Conservation (phyloP, 1,140 invertebrate species). For the Bombus superbus region DNA sequence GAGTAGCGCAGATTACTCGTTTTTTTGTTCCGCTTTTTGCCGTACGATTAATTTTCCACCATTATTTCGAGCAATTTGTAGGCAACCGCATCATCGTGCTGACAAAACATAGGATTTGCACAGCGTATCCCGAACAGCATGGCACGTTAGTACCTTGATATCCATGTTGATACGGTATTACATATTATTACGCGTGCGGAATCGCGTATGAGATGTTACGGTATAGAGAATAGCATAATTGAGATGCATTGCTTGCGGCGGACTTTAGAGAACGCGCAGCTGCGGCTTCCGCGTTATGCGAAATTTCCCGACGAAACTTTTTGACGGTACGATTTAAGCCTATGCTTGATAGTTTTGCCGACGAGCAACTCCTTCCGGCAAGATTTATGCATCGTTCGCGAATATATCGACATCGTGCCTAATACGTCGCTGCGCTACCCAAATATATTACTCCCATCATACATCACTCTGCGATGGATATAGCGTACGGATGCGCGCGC, state of each 20-base stretch:
- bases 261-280: not conserved
- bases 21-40: not conserved
- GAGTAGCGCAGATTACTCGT: no score
- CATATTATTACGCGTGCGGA: constrained; percentile 9
- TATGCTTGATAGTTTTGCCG: constrained; percentile 22
- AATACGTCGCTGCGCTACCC: constrained; percentile 6
- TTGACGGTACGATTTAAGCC: constrained; percentile 4
- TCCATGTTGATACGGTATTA: constrained; percentile 37
- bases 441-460: constrained; percentile 48
- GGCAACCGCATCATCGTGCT: not conserved
- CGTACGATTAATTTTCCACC: not conserved
- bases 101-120: not conserved
- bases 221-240: constrained; percentile 9
- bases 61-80: not conserved
- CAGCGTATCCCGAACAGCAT: not conserved
- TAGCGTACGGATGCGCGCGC: constrained; percentile 15
- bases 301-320: constrained; percentile 15
- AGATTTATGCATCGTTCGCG: constrained; percentile 47
- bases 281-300: not conserved
- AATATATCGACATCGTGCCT: constrained; percentile 46
- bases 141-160: not conserved
- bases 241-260: constrained; percentile 21
- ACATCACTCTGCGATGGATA: constrained; percentile 35
- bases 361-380: constrained; percentile 12
- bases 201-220: not conserved